Conservation (phyloP, 2,888 invertebrate genomes). For the Baronia brevicornis region DNA sequence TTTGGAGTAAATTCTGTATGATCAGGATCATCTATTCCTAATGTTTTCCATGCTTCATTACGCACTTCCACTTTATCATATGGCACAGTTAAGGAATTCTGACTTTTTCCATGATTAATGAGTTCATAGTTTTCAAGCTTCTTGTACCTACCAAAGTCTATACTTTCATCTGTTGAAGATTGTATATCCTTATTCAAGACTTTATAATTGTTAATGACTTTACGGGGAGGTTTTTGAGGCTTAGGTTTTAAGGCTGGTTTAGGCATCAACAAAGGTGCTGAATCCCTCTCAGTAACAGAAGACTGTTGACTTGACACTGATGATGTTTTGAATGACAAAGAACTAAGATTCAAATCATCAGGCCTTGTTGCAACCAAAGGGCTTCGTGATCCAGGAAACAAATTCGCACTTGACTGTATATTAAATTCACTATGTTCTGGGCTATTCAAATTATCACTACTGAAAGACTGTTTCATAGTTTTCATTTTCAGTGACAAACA, state of each 20-base stretch:
- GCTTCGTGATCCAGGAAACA: conserved; percentile 88
- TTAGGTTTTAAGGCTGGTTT: conserved; percentile 78
- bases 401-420: conserved; percentile 83
- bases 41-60: conserved; percentile 87
- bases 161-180: conserved; percentile 59
- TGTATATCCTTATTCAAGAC: conserved; percentile 46
- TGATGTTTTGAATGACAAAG: conserved; percentile 61
- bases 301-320: conserved; percentile 61
- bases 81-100: conserved; percentile 59
- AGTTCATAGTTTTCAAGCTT: conserved; percentile 72
- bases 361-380: conserved; percentile 81
- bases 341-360: conserved; percentile 64
- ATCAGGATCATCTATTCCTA: conserved; percentile 83
- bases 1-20: conserved; percentile 79
- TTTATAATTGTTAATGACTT: conserved; percentile 66
- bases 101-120: conserved; percentile 62
- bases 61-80: conserved; percentile 87
- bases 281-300: conserved; percentile 51
- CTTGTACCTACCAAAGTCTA: conserved; percentile 70
- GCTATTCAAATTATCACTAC: conserved; percentile 78
- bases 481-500: conserved; percentile 90
- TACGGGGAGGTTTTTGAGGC: conserved; percentile 78
- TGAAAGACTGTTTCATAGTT: conserved; percentile 88
- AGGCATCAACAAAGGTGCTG: conserved; percentile 62
- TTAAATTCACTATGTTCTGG: conserved; percentile 83